Evolutionary conservation across 1,140 invertebrate species (phyloP).

Genomic region (Potamilus streckersoni): DNA sequence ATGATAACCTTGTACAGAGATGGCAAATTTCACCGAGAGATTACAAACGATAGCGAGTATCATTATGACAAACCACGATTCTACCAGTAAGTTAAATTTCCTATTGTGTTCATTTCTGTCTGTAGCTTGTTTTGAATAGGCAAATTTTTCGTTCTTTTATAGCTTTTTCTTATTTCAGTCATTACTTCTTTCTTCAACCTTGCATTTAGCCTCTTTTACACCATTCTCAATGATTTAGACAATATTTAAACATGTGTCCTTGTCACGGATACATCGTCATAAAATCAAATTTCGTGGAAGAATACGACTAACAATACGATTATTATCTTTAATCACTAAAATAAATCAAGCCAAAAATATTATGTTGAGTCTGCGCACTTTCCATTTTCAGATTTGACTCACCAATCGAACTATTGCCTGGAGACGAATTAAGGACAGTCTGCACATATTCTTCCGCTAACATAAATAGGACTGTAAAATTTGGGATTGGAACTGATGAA

Average conservation of each 20-base stretch:
- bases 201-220: background rate
- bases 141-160: background rate
- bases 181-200: background rate
- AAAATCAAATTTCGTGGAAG: background rate
- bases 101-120: background rate
- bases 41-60: slow-evolving; percentile 32
- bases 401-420: slow-evolving; percentile 37
- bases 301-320: background rate
- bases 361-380: background rate
- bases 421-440: slow-evolving; percentile 43
- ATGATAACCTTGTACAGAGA: slow-evolving; percentile 29
- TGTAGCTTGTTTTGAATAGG: background rate
- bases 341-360: background rate
- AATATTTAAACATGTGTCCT: background rate
- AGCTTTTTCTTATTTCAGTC: background rate
- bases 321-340: slow-evolving; percentile 1
- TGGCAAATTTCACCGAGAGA: slow-evolving; percentile 25
- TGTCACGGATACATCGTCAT: background rate
- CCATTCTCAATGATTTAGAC: background rate
- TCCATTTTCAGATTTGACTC: slow-evolving; percentile 31
- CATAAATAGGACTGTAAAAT: slow-evolving; percentile 21
- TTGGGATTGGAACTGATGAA: slow-evolving; percentile 42
- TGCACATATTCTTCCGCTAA: slow-evolving; percentile 33
- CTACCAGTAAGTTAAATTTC: slow-evolving; percentile 27
- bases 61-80: slow-evolving; percentile 33